Evolutionary conservation across 2,888 invertebrate species (phyloP).

Genomic region (Endomychus coccineus): DNA sequence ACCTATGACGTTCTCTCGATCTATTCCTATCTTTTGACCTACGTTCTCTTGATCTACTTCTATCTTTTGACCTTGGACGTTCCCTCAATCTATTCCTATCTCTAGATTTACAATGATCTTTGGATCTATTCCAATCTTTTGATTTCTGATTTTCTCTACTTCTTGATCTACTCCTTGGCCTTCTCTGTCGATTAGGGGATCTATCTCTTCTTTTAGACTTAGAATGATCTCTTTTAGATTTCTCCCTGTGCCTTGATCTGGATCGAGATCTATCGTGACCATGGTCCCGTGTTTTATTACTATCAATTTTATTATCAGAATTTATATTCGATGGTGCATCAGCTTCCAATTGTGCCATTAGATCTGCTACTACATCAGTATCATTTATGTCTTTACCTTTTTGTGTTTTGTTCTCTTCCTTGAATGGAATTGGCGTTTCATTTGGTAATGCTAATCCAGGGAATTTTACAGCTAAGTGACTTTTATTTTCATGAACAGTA

Average conservation of each 20-base stretch:
- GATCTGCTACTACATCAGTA: constrained; percentile 60
- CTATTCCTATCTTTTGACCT: constrained; percentile 22
- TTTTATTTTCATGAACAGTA: constrained; percentile 30
- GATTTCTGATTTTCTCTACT: constrained; percentile 23
- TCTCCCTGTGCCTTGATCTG: constrained; percentile 17
- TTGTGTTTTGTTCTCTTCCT: constrained; percentile 40
- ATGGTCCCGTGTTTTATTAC: constrained; percentile 30
- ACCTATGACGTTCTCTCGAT: constrained; percentile 9
- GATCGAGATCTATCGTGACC: constrained; percentile 22
- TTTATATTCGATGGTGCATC: constrained; percentile 58
- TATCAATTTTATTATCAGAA: constrained; percentile 24
- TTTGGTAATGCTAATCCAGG: constrained; percentile 78
- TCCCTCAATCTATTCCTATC: constrained; percentile 25
- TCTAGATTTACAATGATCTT: constrained; percentile 6
- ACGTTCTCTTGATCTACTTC: constrained; percentile 22
- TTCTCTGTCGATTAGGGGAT: background rate
- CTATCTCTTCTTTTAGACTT: constrained; percentile 8
- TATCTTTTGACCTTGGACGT: constrained; percentile 22
- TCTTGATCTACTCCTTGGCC: constrained; percentile 21
- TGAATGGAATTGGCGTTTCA: constrained; percentile 46
- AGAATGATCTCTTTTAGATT: background rate
- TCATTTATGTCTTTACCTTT: constrained; percentile 32
- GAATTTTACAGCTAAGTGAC: constrained; percentile 62
- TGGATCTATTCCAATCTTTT: constrained; percentile 11
- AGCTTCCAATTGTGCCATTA: constrained; percentile 81